Evolutionary conservation across 2,797 vertebrate species (phyloP).

Genomic region (Potorous gilbertii): DNA sequence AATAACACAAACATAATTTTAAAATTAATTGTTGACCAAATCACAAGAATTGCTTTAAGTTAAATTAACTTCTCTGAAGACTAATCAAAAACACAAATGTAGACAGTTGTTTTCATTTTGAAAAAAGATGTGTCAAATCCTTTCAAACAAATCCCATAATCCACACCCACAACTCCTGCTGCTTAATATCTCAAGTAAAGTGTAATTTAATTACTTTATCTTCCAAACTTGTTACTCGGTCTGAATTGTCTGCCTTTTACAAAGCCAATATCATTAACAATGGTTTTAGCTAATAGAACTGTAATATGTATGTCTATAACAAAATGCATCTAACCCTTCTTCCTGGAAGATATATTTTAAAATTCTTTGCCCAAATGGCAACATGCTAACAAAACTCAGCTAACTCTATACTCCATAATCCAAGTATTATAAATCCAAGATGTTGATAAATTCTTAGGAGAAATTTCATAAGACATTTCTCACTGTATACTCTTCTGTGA

Average conservation of each 20-base stretch:
- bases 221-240: conserved; percentile 67
- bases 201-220: conserved; percentile 72
- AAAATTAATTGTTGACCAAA: conserved; percentile 75
- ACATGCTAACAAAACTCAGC: conserved; percentile 53
- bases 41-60: conserved; percentile 76
- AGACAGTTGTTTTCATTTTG: conserved; percentile 76
- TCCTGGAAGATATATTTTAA: conserved; percentile 48
- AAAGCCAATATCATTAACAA: conserved; percentile 68
- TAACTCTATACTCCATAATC: conserved; percentile 40
- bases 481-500: conserved; percentile 32
- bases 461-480: conserved; percentile 59
- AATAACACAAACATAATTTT: conserved; percentile 75
- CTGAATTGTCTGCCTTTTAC: conserved; percentile 54
- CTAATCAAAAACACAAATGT: conserved; percentile 74
- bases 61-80: conserved; percentile 75
- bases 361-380: conserved; percentile 50
- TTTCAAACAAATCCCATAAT: conserved; percentile 80
- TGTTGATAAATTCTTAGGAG: conserved; percentile 60
- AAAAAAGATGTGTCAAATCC: conserved; percentile 73
- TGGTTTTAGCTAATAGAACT: conserved; percentile 52
- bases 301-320: conserved; percentile 68
- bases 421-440: conserved; percentile 46
- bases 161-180: conserved; percentile 70
- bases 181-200: conserved; percentile 74
- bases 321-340: conserved; percentile 52